A percentile compares a stretch with the other conserved stretches of the same genome.
These are phyloP conservation scores for Melanerpes aurifrons DNA, from an alignment of 2,113 vertebrate species.

Conservation along the genomic window DNA sequence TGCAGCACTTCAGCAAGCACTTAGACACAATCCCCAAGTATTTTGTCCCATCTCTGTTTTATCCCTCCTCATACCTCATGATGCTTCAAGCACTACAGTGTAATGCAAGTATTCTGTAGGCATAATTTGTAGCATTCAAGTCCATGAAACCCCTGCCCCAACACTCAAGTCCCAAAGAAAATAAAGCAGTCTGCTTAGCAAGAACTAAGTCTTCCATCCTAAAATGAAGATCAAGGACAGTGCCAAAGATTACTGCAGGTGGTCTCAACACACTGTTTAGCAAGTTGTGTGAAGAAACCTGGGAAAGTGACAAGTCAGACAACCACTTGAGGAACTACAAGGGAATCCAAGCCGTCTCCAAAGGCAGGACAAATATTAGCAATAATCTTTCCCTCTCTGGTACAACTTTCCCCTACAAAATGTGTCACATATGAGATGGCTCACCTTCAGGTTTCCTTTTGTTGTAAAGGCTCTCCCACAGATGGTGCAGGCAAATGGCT, in stretches of 20 bases:
- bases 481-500: constrained; percentile 94
- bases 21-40: neutral
- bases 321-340: neutral
- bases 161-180: neutral
- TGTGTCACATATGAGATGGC: accelerated
- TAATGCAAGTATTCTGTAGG: neutral
- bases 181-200: neutral
- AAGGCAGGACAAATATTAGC: neutral
- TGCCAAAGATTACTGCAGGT: neutral
- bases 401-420: neutral
- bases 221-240: neutral
- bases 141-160: neutral
- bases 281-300: neutral
- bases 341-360: neutral
- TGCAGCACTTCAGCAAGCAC: neutral
- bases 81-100: neutral
- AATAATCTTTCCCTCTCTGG: neutral
- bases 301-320: neutral
- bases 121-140: neutral
- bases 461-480: constrained; percentile 96
- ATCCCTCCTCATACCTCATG: neutral
- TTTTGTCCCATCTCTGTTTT: neutral
- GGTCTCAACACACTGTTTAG: neutral
- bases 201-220: neutral
- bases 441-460: constrained; percentile 96